Base-by-base conservation (phyloP, 2,113 vertebrate species). In the Poeciliopsis occidentalis region DNA sequence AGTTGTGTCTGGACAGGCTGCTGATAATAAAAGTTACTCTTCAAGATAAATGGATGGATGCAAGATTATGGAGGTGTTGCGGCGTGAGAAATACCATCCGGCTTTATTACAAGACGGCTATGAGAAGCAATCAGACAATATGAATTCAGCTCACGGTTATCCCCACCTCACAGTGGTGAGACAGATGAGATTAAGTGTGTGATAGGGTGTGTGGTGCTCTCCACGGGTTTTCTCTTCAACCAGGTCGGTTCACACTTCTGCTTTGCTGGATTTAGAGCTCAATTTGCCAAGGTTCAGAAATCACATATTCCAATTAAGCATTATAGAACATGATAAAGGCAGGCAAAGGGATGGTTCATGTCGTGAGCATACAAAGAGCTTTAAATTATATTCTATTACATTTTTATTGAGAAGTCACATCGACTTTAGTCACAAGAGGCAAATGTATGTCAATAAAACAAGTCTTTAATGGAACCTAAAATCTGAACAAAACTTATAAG, bases 141-240 rank as follows among this genome's bases (percentile, higher is more conserved):
- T 29, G 30, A 79, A 87, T 87, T 88, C 79, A 71, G 5, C 69
- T 86, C 88, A 84, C 66, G 60, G 80, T 13, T 63, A 37, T 19
- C 76, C 41, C 41, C 67, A 3, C 24, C 51, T 57, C 64, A 69
- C 69, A 37, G 1, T n/a, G 70, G 75, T 68, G 29, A 64, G 62
- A 85, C 67, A 29, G 27, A 83, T 47, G 78, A 51, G 69, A 19
- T 34, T 22, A 2, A 64, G 62, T 67, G 63, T 62, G 75, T n/a
- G 8, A 51, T 17, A 51, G 27, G 67, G 24, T 73, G 57, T 62
- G 70, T 60, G 22, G 37, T n/a, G 31, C 63, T 64, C 29, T 37
- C 57, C n/a, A 15, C 31, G 62, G 32, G 41, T 12, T 31, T 22
- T 57, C 72, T 68, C 29, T 17, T 75, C 71, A 80, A 73, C 66